Conservation (phyloP, 2,113 vertebrate species). For the Sorex fumeus region DNA sequence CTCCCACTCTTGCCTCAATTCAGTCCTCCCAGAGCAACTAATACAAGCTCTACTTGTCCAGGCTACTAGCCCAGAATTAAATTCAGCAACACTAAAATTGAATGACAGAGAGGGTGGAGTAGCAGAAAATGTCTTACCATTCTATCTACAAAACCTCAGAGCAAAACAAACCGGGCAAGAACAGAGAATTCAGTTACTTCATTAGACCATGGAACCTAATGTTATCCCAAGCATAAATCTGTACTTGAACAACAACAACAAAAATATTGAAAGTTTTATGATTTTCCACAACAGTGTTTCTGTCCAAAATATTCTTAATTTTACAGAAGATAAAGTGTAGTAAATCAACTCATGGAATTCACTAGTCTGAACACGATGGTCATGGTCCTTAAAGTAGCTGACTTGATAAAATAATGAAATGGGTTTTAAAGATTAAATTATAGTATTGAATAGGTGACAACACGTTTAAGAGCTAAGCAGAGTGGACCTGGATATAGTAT, state of each 20-base stretch:
- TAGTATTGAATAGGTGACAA: not conserved
- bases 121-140: not conserved
- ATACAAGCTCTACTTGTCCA: not conserved
- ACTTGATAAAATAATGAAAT: not conserved
- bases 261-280: not conserved
- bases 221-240: not conserved
- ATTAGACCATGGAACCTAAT: not conserved
- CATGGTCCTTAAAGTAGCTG: not conserved
- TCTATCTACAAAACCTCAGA: not conserved
- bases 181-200: not conserved
- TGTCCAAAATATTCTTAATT: not conserved
- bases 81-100: not conserved
- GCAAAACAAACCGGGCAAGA: not conserved
- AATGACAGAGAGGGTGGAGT: not conserved
- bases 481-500: not conserved
- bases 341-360: not conserved
- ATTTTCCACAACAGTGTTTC: not conserved
- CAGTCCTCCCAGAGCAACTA: not conserved
- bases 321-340: not conserved
- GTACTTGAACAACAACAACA: not conserved
- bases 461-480: not conserved
- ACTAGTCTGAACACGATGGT: not conserved
- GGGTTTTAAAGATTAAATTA: not conserved
- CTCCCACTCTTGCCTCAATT: not conserved
- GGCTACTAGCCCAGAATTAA: not conserved